Evolutionary conservation across 2,113 vertebrate species (phyloP), one percentile per base, ranked within the genome.

Genomic region (Lophotis ruficrista): DNA sequence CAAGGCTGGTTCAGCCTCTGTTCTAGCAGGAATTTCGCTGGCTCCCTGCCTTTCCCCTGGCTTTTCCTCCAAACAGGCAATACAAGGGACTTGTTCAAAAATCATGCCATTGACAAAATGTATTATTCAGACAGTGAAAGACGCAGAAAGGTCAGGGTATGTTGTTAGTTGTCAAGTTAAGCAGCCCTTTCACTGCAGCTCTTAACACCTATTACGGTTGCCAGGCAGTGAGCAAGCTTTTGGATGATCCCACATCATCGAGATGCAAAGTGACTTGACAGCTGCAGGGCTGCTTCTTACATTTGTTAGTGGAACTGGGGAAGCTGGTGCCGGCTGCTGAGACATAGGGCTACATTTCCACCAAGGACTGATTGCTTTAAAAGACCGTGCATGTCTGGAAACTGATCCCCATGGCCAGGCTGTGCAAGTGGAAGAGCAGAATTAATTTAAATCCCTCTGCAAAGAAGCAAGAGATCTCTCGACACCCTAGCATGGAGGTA

Each of bases 201-300:
- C 53, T 93, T 80, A 85, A 83, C 91, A 91, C 78, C 78, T 69
- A 69, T 90, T 87, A 77, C 0, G 4, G 90, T 85, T 96, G 93
- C 95, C 94, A 93, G 91, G 94, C 94, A 54, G 73, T 65, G 78
- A 95, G 86, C 93, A 38, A 93, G 91, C 81, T 71, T 89, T 77
- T 0, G 0, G 77, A 87, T 92, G 93, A 96, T 91, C 66, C 93
- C 82, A 37, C 61, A n/a, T 80, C 70, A 19, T 41, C 85, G 31
- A 38, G 47, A 88, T 86, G 62, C 64, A 66, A 90, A 94, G 47
- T 47, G 92, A 96, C 54, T 93, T 80, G 68, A 47, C 68, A 73
- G 90, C 70, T 94, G 61, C 78, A 28, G 65, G 45, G 41, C 30
- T 22, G 47, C 58, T 90, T 35, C 23, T 69, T 66, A 22, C 76